Conservation (phyloP, 37 sponge, comb jelly and placozoan species). For the Aphrocallistes beatrix region DNA sequence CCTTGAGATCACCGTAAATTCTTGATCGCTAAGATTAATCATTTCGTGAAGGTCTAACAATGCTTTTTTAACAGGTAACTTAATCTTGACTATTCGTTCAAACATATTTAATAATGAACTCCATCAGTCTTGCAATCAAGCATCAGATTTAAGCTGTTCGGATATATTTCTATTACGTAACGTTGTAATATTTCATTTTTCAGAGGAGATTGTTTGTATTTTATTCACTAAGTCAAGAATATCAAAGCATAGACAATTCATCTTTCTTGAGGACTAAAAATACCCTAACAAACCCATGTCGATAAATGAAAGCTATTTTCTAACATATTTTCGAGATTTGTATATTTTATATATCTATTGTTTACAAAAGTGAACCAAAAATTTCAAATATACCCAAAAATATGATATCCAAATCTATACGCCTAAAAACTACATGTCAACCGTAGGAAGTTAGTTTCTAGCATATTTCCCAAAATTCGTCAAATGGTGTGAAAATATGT, state of each 20-base stretch:
- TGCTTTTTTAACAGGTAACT: background rate
- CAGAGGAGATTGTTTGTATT: background rate
- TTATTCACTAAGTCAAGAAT: background rate
- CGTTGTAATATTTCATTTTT: conserved; percentile 17
- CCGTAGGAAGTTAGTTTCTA: no score
- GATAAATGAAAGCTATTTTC: no score
- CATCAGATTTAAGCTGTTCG: background rate
- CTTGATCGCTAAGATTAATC: conserved; percentile 8
- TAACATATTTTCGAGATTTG: no score
- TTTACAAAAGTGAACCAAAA: no score
- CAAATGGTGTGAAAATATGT: no score
- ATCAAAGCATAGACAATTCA: conserved; percentile 14
- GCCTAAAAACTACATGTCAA: no score
- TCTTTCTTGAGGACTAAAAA: conserved; percentile 12
- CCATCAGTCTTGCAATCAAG: conserved; percentile 7
- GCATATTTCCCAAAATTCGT: no score
- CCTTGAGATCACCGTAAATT: conserved; percentile 8
- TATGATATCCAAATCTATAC: no score
- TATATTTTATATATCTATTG: no score
- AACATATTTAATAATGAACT: conserved; percentile 4
- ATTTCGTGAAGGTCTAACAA: conserved; percentile 14
- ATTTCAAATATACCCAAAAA: no score
- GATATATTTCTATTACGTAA: background rate
- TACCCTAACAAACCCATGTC: no score
- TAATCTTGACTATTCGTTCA: conserved; percentile 14